These are phyloP conservation scores for Gavialis gangeticus DNA, from an alignment of 2,113 vertebrate species.

Conservation along the genomic window DNA sequence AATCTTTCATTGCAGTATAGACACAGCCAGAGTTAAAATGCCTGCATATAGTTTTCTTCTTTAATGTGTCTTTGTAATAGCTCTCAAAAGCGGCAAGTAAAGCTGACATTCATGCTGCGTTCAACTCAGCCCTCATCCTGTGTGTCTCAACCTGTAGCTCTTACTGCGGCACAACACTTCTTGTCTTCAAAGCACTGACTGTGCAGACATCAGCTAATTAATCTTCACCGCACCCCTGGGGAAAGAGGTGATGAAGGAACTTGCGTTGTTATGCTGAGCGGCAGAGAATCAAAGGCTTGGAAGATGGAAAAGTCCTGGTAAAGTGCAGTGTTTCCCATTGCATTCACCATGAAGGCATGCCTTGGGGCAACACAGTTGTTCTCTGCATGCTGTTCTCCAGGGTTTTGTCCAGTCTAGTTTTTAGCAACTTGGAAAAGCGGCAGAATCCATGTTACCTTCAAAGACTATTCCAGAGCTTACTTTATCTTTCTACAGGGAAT, in stretches of 20 bases:
- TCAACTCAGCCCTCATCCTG: neutral
- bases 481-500: neutral
- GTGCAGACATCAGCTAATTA: slow-evolving; percentile 16
- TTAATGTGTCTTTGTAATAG: neutral
- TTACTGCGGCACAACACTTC: neutral
- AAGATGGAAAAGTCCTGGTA: slow-evolving; percentile 11
- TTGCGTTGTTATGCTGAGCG: accelerated
- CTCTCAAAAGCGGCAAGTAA: neutral
- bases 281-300: neutral
- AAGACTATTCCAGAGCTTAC: neutral
- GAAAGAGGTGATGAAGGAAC: neutral
- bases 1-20: neutral
- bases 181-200: neutral
- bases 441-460: neutral
- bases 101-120: neutral
- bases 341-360: neutral
- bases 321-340: neutral
- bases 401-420: neutral
- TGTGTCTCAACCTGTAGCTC: neutral
- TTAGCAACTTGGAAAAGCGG: neutral
- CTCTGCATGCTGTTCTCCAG: accelerated
- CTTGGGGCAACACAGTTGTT: neutral
- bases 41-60: neutral
- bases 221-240: neutral
- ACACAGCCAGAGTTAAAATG: accelerated